These are phyloP conservation scores for Benitochromis conjunctus DNA, from an alignment of 2,113 vertebrate species.

Conservation along the genomic window DNA sequence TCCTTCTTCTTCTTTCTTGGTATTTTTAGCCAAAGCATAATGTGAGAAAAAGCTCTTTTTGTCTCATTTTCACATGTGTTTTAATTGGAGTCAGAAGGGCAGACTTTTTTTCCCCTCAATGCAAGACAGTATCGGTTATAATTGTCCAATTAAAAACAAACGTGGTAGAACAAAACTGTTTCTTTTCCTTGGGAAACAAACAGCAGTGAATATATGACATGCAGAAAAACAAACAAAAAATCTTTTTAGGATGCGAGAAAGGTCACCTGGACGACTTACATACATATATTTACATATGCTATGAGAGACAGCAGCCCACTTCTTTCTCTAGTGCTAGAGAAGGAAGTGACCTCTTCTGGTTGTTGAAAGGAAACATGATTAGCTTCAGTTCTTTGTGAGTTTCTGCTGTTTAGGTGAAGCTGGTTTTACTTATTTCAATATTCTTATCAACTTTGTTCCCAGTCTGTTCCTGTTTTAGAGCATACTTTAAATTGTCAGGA, in stretches of 20 bases:
- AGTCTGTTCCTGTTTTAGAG: neutral
- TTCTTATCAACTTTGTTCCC: neutral
- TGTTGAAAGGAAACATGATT: neutral
- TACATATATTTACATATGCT: neutral
- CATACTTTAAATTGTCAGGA: neutral
- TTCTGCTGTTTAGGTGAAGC: neutral
- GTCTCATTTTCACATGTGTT: neutral
- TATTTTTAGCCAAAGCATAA: neutral
- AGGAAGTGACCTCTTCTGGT: neutral
- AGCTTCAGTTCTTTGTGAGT: neutral
- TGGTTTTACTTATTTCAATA: neutral
- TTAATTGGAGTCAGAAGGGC: neutral
- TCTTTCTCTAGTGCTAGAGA: neutral
- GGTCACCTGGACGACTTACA: neutral
- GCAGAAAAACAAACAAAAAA: neutral
- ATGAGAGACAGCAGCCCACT: neutral
- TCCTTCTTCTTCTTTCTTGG: neutral
- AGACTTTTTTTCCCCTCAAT: neutral
- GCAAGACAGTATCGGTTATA: neutral
- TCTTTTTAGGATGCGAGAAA: neutral
- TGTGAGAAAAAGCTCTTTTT: neutral
- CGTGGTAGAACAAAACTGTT: neutral
- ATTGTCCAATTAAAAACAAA: neutral
- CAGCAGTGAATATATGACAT: neutral
- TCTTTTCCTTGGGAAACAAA: neutral